A percentile compares a stretch with the other conserved stretches of the same genome.
Conservation (phyloP, 2,113 vertebrate genomes). For the Nycticryphes semicollaris region DNA sequence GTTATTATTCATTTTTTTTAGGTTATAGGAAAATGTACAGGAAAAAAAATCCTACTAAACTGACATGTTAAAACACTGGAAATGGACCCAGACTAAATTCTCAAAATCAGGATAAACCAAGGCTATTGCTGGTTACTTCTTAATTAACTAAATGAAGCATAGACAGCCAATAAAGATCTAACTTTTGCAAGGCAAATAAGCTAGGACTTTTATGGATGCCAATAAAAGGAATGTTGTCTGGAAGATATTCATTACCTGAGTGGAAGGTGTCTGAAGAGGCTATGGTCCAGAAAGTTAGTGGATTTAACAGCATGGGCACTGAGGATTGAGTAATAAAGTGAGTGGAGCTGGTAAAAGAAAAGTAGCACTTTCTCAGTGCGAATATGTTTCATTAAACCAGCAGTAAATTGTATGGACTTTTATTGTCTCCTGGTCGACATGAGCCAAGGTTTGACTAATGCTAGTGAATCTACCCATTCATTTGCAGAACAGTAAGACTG, state of each 20-base stretch:
- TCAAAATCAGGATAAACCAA: slow-evolving; percentile 1
- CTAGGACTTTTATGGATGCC: neutral
- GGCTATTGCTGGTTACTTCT: slow-evolving; percentile 26
- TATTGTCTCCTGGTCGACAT: neutral
- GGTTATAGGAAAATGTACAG: neutral
- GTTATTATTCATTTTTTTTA: neutral
- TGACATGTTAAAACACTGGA: neutral
- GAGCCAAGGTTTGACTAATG: neutral
- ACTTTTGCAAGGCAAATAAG: slow-evolving; percentile 27
- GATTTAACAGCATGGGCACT: neutral
- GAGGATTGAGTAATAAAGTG: neutral
- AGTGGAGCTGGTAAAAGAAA: neutral
- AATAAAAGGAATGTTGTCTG: slow-evolving; percentile 25
- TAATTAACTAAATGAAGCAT: slow-evolving; percentile 25
- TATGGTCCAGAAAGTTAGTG: slow-evolving; percentile 45
- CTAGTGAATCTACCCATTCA: neutral
- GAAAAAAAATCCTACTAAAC: neutral
- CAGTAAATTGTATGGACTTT: slow-evolving; percentile 4
- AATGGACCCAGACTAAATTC: neutral
- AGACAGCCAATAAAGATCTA: neutral
- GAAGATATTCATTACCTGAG: neutral
- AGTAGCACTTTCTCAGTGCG: neutral
- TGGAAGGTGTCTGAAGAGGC: slow-evolving; percentile 12
- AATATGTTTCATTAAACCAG: slow-evolving; percentile 41
- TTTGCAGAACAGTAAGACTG: neutral